phyloP scores from a whole-genome alignment of 2,113 vertebrate species.

The Leptobrachium ailaonicum region DNA sequence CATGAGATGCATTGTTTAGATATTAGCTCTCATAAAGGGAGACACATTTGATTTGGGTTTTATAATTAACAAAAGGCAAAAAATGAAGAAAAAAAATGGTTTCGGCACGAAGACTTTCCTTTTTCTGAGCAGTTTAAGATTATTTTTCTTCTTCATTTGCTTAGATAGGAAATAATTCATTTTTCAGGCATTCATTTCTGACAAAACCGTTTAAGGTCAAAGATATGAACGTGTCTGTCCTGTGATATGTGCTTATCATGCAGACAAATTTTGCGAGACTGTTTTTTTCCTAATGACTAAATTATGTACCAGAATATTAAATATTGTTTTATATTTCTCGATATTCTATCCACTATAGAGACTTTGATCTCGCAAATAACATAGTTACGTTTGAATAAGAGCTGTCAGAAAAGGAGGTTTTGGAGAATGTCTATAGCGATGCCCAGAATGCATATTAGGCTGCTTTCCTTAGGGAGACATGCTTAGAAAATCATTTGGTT shows the following conservation, averaged over 20 bases:
- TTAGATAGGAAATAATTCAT: neutral
- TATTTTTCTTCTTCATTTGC: neutral
- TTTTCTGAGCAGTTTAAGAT: neutral
- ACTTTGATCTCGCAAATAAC: conserved; percentile 13
- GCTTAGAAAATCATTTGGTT: neutral
- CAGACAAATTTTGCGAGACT: neutral
- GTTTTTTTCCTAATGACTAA: neutral
- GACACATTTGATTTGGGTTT: neutral
- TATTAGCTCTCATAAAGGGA: neutral
- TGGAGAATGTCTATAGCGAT: neutral
- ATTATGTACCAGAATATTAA: neutral
- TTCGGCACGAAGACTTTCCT: no score
- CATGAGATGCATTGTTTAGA: neutral
- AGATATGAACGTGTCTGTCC: neutral
- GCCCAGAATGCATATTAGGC: neutral
- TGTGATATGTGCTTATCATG: neutral
- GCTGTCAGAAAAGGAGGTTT: neutral
- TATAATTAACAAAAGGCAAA: no score
- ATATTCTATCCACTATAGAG: neutral
- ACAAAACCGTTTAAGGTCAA: neutral
- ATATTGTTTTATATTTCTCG: neutral
- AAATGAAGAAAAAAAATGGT: no score
- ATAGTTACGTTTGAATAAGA: neutral
- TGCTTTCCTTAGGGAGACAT: neutral
- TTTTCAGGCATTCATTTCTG: neutral